Percentiles rank a stretch among this genome's conserved stretches.
phyloP scores from a whole-genome alignment of 35 echinoderm and acorn worm species.

The Eucidaris tribuloides region DNA sequence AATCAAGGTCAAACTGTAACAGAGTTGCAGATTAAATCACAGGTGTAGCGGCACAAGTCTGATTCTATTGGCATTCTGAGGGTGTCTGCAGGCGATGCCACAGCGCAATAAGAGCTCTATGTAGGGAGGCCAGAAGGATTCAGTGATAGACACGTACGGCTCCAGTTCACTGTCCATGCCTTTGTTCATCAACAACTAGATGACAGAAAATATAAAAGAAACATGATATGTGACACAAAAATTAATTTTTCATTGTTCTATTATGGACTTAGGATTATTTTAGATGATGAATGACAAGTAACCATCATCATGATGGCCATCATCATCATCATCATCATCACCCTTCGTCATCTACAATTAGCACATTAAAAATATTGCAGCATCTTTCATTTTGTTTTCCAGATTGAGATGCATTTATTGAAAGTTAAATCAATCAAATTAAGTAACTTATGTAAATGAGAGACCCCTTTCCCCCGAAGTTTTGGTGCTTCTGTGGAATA shows the following conservation, averaged over 20 bases:
- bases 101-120: constrained; percentile 64
- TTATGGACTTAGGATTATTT: not conserved
- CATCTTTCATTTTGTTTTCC: no score
- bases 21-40: no score
- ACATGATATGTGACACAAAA: not conserved
- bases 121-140: constrained; percentile 64
- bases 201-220: not conserved
- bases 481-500: not conserved
- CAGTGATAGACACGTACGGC: constrained; percentile 43
- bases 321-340: not conserved
- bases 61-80: constrained; percentile 48
- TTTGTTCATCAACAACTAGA: constrained; percentile 66
- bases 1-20: no score
- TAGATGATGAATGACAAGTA: not conserved
- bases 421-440: not conserved
- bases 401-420: not conserved
- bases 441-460: not conserved
- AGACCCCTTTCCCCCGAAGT: not conserved
- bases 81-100: constrained; percentile 45
- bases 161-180: constrained; percentile 41
- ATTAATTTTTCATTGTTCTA: not conserved
- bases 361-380: no score
- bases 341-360: not conserved
- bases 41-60: constrained; percentile 40
- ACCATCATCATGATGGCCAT: not conserved